These are phyloP conservation scores for Enoplosus armatus DNA, from an alignment of 2,797 vertebrate genomes.

Conservation along the genomic window DNA sequence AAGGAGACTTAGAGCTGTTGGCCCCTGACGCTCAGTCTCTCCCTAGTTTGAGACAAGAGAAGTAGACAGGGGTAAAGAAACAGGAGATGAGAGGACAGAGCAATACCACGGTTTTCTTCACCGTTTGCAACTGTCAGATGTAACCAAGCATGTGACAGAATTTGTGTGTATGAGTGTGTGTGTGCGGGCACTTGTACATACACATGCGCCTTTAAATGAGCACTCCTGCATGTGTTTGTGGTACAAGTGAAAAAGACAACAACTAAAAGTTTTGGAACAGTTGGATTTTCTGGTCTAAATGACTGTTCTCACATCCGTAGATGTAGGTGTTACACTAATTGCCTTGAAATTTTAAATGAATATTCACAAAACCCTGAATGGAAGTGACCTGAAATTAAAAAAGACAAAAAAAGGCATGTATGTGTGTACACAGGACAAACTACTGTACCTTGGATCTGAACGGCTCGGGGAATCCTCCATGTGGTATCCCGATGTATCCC, in stretches of 20 bases:
- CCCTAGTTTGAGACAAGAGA: constrained; percentile 14
- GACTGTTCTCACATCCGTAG: background rate
- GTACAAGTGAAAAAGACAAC: background rate
- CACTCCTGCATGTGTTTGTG: background rate
- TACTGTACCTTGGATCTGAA: constrained; percentile 89
- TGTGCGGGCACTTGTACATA: background rate
- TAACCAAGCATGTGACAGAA: constrained; percentile 27
- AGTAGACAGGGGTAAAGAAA: constrained; percentile 28
- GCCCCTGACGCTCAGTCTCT: constrained; percentile 18
- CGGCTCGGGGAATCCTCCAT: constrained; percentile 95
- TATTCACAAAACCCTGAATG: background rate
- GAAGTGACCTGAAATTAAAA: background rate
- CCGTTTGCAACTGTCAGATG: constrained; percentile 28
- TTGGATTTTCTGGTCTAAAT: background rate
- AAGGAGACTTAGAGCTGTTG: constrained; percentile 35
- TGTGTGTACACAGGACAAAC: background rate
- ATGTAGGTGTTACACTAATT: background rate
- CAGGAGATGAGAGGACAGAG: constrained; percentile 39
- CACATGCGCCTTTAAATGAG: background rate
- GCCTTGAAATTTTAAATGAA: background rate
- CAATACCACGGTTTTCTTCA: constrained; percentile 30
- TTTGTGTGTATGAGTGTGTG: background rate
- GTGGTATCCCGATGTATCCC: constrained; percentile 91
- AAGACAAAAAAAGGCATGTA: background rate
- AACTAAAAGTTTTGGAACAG: background rate